These are phyloP conservation scores for Anser brachyrhynchus DNA, from an alignment of 2,113 vertebrate species.

Conservation along the genomic window DNA sequence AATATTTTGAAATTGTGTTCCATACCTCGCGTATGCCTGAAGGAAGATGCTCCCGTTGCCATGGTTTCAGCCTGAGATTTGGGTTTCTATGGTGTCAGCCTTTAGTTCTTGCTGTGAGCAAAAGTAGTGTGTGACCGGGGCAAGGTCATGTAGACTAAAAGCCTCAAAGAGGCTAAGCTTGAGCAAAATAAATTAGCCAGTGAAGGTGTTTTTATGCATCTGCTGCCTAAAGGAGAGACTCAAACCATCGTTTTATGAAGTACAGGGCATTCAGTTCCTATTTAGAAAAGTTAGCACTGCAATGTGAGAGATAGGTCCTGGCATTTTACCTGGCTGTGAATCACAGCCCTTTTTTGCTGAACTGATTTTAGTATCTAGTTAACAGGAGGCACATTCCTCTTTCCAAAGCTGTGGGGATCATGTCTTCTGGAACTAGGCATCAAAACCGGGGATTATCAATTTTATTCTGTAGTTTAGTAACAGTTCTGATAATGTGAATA, in stretches of 20 bases:
- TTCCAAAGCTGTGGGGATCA: not conserved
- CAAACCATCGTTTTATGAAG: not conserved
- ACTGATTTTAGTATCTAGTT: not conserved
- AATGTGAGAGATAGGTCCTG: not conserved
- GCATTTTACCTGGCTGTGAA: not conserved
- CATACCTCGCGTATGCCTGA: conserved; percentile 1
- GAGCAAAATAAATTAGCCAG: conserved; percentile 23
- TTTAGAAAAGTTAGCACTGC: not conserved
- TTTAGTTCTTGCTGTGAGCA: conserved; percentile 14
- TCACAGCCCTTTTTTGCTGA: not conserved
- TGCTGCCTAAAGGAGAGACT: not conserved
- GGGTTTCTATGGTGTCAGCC: conserved; percentile 62
- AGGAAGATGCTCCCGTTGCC: conserved; percentile 56
- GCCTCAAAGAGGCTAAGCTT: conserved; percentile 40
- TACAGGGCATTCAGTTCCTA: not conserved
- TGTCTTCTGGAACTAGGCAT: not conserved
- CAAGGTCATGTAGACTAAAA: conserved; percentile 55
- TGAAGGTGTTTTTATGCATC: not conserved
- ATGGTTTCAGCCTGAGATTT: conserved; percentile 58
- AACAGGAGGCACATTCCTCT: not conserved
- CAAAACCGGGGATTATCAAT: not conserved
- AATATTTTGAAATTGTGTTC: conserved; percentile 29
- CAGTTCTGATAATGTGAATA: not conserved
- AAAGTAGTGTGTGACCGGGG: conserved; percentile 43
- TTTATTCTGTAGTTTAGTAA: not conserved